A percentile compares a stretch with the other conserved stretches of the same genome.
These are phyloP conservation scores for Hemithea aestivaria DNA, from an alignment of 2,888 invertebrate species.

Conservation along the genomic window DNA sequence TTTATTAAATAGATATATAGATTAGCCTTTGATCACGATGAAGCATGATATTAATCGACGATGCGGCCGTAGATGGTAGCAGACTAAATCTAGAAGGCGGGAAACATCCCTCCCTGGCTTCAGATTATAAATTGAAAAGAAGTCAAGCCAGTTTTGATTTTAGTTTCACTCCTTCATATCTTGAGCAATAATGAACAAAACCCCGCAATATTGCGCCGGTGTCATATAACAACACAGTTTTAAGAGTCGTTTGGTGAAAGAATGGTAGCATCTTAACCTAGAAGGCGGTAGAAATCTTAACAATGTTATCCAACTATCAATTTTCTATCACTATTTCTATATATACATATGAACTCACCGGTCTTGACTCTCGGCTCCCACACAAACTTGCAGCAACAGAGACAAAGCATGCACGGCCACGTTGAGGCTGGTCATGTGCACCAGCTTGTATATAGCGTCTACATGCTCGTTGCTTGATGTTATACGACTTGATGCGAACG, in stretches of 20 bases:
- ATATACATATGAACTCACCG: constrained; percentile 59
- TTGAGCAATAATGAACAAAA: constrained; percentile 88
- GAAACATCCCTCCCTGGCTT: no score
- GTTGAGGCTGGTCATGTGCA: constrained; percentile 85
- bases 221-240: constrained; percentile 84
- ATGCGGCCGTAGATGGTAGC: no score
- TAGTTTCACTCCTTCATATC: constrained; percentile 58
- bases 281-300: no score
- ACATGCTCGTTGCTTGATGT: constrained; percentile 35
- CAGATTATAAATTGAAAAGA: no score
- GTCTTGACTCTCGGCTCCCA: constrained; percentile 71
- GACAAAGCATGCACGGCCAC: constrained; percentile 75
- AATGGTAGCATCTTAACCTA: no score
- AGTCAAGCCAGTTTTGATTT: no score
- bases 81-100: no score
- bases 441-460: constrained; percentile 86
- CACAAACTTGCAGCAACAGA: constrained; percentile 74
- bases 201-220: constrained; percentile 89
- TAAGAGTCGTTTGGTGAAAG: constrained; percentile 86
- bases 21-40: no score
- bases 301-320: no score
- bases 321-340: no score
- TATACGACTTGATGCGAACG: constrained; percentile 85
- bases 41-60: no score
- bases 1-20: no score